Evolutionary conservation across 2,797 vertebrate species (phyloP), one percentile per base, ranked within the genome.

Genomic region (Psittacula derbiana): DNA sequence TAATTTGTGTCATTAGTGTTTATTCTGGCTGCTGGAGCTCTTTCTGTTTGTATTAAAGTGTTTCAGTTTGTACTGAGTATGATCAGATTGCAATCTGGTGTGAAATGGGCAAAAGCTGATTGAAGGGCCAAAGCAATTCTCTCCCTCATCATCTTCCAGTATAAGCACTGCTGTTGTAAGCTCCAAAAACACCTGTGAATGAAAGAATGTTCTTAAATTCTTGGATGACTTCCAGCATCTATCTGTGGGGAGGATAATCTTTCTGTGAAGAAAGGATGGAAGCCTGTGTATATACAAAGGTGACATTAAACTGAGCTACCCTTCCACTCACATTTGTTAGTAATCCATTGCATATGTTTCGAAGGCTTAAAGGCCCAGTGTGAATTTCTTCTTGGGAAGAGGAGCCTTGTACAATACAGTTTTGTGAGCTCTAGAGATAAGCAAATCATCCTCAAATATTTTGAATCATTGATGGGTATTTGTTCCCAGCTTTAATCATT

Each of bases 191-290:
- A 94, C 92, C 78, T 95, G 92, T 94, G 88, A 93, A 82, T 88
- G 88, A 84, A 95, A 86, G 88, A 90, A 88, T 76, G 74, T 90
- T 96, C 79, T 92, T 80, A 80, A 94, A 83, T 64, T 84, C 79
- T 93, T 96, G 95, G 93, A 90, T 71, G 70, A 47, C 88, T 95
- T 96, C 93, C 95, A 96, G 61, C 28, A 84, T 82, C 53, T 91
- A 25, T 93, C 87, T 93, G 70, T 70, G 50, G 76, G 67, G 62
- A 96, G 66, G 89, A 86, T 93, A 88, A 76, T 91, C 88, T 74
- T 91, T 53, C 90, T 72, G 71, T 74, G 95, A 88, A 79, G 91
- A 36, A 90, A 80, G 74, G 67, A 67, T 91, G 80, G 85, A 72
- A 86, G 47, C 25, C 75, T 83, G 47, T n/a, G 33, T 70, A 15